phyloP scores from a whole-genome alignment of 2,797 vertebrate species.

The Coranthus polyacanthus region DNA sequence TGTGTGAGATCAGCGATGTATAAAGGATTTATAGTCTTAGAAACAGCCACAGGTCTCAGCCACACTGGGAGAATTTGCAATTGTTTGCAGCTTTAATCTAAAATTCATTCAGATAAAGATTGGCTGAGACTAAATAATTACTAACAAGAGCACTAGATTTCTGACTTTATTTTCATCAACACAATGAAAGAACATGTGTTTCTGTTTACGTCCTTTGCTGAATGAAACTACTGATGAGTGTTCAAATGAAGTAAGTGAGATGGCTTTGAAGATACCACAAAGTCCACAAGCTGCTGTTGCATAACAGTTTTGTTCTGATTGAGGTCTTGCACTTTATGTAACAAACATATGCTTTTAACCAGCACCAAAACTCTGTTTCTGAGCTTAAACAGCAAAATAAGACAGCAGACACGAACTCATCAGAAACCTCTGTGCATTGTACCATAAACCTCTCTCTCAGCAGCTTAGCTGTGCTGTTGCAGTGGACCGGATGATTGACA shows the following conservation, averaged over 20 bases:
- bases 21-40: no score
- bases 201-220: slow-evolving; percentile 6
- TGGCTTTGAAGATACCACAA: slow-evolving; percentile 21
- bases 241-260: slow-evolving; percentile 3
- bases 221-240: slow-evolving; percentile 24
- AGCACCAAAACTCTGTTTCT: not conserved
- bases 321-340: slow-evolving; percentile 38
- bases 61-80: no score
- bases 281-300: slow-evolving; percentile 31
- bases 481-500: slow-evolving; percentile 16
- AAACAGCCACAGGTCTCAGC: no score
- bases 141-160: no score
- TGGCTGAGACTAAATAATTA: no score
- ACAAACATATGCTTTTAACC: slow-evolving; percentile 28
- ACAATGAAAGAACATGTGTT: slow-evolving; percentile 6
- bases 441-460: slow-evolving; percentile 33
- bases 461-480: slow-evolving; percentile 15
- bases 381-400: not conserved
- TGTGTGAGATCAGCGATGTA: no score
- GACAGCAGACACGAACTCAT: not conserved
- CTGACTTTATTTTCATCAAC: not conserved
- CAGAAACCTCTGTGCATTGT: not conserved
- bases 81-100: no score
- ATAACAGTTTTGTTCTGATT: slow-evolving; percentile 25
- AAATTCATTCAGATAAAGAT: no score